Conservation (phyloP, 2,113 vertebrate genomes). For the Heterochromis multidens region DNA sequence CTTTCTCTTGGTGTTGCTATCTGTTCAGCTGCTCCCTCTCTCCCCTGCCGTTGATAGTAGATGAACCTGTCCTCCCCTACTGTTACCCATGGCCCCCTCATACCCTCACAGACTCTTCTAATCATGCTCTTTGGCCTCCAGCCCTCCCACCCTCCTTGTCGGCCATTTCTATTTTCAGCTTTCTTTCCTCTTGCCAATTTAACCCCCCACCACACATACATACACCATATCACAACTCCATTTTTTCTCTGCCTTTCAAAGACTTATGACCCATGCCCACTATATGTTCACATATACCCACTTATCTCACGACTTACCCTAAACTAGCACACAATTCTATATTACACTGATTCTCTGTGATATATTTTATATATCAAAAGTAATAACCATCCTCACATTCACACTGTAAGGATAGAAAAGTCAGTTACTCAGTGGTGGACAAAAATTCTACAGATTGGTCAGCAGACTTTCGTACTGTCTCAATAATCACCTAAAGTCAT, state of each 20-base stretch:
- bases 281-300: conserved; percentile 29
- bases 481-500: too few relatives aligned
- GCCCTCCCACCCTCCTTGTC: neutral
- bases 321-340: neutral
- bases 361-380: neutral
- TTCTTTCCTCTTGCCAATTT: neutral
- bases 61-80: conserved; percentile 43
- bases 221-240: neutral
- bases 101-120: neutral
- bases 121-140: conserved; percentile 36
- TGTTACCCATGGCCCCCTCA: neutral
- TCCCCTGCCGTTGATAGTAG: conserved; percentile 23
- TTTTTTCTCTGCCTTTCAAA: neutral
- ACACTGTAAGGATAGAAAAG: neutral
- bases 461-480: neutral
- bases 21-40: neutral
- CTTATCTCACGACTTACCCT: neutral
- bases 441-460: neutral
- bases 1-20: neutral
- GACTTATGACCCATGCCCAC: neutral
- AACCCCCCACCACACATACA: neutral
- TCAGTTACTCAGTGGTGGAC: neutral
- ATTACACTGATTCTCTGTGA: neutral
- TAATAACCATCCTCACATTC: neutral
- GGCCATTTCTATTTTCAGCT: neutral